Base-by-base conservation (phyloP, 2,113 vertebrate genomes). In the Mirounga angustirostris region DNA sequence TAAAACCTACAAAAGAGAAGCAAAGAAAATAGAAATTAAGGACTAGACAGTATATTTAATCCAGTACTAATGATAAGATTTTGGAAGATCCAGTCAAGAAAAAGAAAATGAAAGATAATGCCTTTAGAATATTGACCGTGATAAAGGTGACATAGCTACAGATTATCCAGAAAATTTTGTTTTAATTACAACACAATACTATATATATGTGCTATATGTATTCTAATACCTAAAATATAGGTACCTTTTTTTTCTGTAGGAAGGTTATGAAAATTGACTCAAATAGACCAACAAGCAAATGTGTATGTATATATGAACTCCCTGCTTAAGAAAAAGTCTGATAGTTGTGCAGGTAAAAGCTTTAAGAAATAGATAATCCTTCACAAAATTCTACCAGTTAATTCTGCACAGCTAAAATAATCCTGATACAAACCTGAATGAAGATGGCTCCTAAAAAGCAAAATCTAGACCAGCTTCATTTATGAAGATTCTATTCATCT, bases 1-100 rank as follows among this genome's bases (percentile, higher is more conserved):
- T 79, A 78, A 93, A 93, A 92, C 26, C 33, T 79, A 71, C 21
- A 56, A 21, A 90, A 92, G 63, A 84, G 46, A 95, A 89, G 19
- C 30, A 36, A 86, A 81, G 30, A 95, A 97, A 79, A 12, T 40
- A 84, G 54, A 79, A 91, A 84, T 92, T 95, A 85, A 91, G 56
- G 19, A 79, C 65, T 73, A 82, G 18, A 63, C 36, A 93, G 30
- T 54, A 54, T 50, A 36, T 21, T 80, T 92, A 59, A 84, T 30
- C 16, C 36, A 89, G 0, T 94, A 43, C 87, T 89, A 76, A 74
- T 76, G 54, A 93, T 30, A 80, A 74, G 36, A 89, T 79, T 83
- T 84, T 80, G 30, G 9, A 11, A 79, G 50, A 19, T 89, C n/a
- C 65, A 92, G 28, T 74, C 4, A 63, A 54, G 22, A 52, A 81